A percentile compares a stretch with the other conserved stretches of the same genome.
phyloP scores from a whole-genome alignment of 2,888 invertebrate genomes.

The Drosophila emarginata region DNA sequence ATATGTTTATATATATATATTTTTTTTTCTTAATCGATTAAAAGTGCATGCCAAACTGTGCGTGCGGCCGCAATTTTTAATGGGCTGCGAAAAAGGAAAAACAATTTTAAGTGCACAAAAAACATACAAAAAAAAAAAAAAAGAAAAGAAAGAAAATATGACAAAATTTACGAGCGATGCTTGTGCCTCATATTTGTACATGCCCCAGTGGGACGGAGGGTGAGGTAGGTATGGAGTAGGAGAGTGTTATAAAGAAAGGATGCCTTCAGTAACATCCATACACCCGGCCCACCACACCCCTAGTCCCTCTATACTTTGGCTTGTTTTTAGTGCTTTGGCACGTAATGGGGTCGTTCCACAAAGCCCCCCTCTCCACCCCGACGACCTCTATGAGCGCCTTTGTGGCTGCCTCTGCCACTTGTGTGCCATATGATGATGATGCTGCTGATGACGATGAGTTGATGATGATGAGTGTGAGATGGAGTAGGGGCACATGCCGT shows the following conservation, averaged over 20 bases:
- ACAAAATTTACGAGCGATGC: slow-evolving; percentile 72
- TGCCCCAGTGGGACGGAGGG: slow-evolving; percentile 13
- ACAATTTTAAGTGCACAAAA: slow-evolving; percentile 23
- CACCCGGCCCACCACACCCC: background rate
- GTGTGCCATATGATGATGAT: slow-evolving; percentile 50
- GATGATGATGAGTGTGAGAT: slow-evolving; percentile 38
- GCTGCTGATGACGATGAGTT: slow-evolving; percentile 36
- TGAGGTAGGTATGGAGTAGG: background rate
- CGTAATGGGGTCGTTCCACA: slow-evolving; percentile 71
- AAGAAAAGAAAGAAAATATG: slow-evolving; percentile 57
- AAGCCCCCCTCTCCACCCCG: slow-evolving; percentile 22
- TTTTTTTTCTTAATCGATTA: slow-evolving; percentile 68
- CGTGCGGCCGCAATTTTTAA: slow-evolving; percentile 72
- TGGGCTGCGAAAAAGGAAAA: slow-evolving; percentile 71
- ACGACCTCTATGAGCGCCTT: slow-evolving; percentile 28
- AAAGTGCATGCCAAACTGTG: slow-evolving; percentile 78
- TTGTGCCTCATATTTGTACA: slow-evolving; percentile 60
- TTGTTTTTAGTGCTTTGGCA: slow-evolving; percentile 75
- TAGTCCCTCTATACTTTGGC: slow-evolving; percentile 45
- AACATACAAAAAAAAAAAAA: slow-evolving; percentile 32
- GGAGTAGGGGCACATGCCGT: slow-evolving; percentile 14
- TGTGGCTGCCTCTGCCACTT: slow-evolving; percentile 58
- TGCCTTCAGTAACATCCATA: background rate
- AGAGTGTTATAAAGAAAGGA: slow-evolving; percentile 1
- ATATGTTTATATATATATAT: background rate